A percentile compares a stretch with the other conserved stretches of the same genome.
phyloP scores from a whole-genome alignment of 1,140 invertebrate species.

The Anthonomus grandis region DNA sequence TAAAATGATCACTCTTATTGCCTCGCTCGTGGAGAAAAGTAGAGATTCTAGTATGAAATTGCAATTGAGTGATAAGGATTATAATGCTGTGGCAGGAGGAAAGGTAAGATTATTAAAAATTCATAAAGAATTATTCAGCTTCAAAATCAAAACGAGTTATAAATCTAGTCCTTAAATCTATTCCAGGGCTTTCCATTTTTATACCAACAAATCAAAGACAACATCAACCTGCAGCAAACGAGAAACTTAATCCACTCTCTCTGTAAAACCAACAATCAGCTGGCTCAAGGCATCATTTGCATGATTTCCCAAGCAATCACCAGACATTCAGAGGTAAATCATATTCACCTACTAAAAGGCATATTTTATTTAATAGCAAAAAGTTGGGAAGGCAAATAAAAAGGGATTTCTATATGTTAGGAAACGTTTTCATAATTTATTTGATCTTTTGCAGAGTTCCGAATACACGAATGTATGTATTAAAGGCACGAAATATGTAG shows the following conservation, averaged over 20 bases:
- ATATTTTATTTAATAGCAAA: no score
- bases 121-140: background rate
- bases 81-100: conserved; percentile 77
- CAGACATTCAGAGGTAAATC: conserved; percentile 76
- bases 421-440: no score
- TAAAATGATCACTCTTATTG: conserved; percentile 91
- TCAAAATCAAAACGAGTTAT: background rate
- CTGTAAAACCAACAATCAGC: conserved; percentile 82
- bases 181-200: conserved; percentile 81
- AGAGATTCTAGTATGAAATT: conserved; percentile 71
- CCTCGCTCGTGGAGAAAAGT: conserved; percentile 83
- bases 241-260: conserved; percentile 88
- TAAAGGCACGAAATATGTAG: no score
- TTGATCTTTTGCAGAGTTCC: no score
- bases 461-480: no score
- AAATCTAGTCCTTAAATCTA: conserved; percentile 1
- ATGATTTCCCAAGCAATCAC: conserved; percentile 89
- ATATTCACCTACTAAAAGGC: no score
- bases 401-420: no score
- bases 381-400: no score
- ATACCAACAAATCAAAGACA: conserved; percentile 91
- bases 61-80: conserved; percentile 74
- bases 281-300: conserved; percentile 76
- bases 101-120: conserved; percentile 55
- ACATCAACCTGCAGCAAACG: conserved; percentile 87